Base-by-base conservation (phyloP, 2,797 vertebrate species). In the Eulemur rubriventer region DNA sequence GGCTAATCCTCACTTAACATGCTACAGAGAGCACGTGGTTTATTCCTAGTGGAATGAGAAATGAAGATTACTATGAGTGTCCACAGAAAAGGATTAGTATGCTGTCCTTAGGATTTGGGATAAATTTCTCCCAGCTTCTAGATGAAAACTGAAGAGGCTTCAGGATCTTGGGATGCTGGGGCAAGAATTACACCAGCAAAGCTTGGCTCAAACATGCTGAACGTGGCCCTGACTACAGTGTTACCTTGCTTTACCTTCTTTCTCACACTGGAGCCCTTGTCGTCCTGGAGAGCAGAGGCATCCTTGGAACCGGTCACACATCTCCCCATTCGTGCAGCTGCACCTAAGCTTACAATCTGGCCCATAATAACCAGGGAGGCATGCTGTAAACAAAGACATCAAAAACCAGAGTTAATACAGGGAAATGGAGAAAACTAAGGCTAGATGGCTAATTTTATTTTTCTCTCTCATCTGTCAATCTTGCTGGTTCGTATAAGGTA, bases 241-340 rank as follows among this genome's bases (percentile, higher is more conserved):
- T 98, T 98, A 99, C 98, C 98, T 99, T 98, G 98, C 98, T 98
- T 99, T 99, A 99, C 99, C 99, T 99, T 99, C 98, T 98, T 97
- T 99, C 98, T 99, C 99, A 98, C 99, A 99, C 73, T 98, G 99
- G 33, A 98, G 97, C 59, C 99, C 99, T 26, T 99, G 98, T 97
- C 98, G 98, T 83, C 98, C 98, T 0, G 96, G 86, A 46, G 98
- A 96, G 96, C 99, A 99, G 97, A 99, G 92, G 83, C 99, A 99
- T 55, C 99, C 99, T 72, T 98, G 98, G 98, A 99, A 99, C 52
- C 99, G 99, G 97, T 99, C 98, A 0, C 99, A 99, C 0, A 11
- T 97, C 57, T 98, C 99, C 67, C 95, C 98, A 18, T 97, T 98
- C 63, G 88, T 97, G 94, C 99, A 99, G 38, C 96, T 98, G 96